A percentile compares a stretch with the other conserved stretches of the same genome.
phyloP scores from a whole-genome alignment of 2,888 invertebrate genomes.

The Drosophila flavopinicola region DNA sequence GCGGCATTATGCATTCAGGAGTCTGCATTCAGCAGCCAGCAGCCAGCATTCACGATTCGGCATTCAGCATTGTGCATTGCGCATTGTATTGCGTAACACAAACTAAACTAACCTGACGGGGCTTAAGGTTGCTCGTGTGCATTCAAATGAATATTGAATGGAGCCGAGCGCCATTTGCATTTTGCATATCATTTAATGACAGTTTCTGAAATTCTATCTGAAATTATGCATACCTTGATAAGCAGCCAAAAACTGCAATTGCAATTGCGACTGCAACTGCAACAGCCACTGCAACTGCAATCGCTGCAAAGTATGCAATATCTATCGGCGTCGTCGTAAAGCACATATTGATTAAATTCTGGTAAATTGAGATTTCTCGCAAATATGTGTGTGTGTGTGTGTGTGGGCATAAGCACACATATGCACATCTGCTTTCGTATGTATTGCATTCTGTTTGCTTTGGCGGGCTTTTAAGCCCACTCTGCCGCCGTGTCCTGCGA shows the following conservation, averaged over 20 bases:
- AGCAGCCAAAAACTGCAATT: conserved; percentile 42
- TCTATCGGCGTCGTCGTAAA: conserved; percentile 37
- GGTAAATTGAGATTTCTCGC: conserved; percentile 67
- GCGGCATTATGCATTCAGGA: no score
- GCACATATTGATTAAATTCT: conserved; percentile 69
- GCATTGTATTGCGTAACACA: conserved; percentile 5
- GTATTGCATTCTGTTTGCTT: conserved; percentile 32
- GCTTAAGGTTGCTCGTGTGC: conserved; percentile 22
- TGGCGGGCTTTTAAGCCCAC: conserved; percentile 47
- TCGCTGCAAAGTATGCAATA: conserved; percentile 20
- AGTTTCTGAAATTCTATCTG: conserved; percentile 77
- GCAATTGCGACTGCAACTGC: conserved; percentile 16
- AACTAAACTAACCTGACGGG: conserved; percentile 6
- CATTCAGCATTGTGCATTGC: neutral
- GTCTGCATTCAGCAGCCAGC: no score
- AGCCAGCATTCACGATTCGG: no score
- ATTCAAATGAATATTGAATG: conserved; percentile 51
- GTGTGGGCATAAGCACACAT: neutral
- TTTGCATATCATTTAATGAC: conserved; percentile 75
- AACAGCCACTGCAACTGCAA: conserved; percentile 7
- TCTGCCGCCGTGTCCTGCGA: conserved; percentile 10
- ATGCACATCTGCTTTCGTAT: conserved; percentile 5
- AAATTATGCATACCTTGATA: conserved; percentile 75
- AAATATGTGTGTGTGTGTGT: neutral
- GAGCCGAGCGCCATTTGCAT: conserved; percentile 52